Base-by-base conservation (phyloP, 2,888 invertebrate genomes). In the Mesochorus sp. region DNA sequence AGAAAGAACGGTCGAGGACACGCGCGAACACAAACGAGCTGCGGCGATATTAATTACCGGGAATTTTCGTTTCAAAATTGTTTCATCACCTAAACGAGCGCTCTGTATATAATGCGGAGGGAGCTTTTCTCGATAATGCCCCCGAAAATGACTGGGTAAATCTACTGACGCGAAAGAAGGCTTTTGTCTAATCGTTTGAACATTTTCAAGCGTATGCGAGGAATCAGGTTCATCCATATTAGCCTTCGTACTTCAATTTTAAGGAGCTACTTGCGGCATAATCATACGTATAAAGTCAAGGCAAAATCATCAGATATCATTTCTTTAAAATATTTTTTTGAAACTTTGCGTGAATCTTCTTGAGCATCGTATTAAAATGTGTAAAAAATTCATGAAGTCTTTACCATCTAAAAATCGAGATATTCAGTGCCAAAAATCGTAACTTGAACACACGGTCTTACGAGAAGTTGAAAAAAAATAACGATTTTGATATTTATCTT, bases 41-140 rank as follows among this genome's bases (percentile, higher is more conserved):
- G 66, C 37, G 12, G 12, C 12, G 37, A 37, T 39, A 73, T 59
- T 67, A 59, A 74, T 74, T 67, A 59, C 42, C 31, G 44, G 3
- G 47, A 62, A 55, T 37, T 70, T 70, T 70, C 42, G 49, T 74
- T 59, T 12, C 14, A 42, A 74, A 74, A 66, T 42, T 66, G 59
- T 74, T 51, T 59, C 49, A 21, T 74, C 66, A 59, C 42, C 49
- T 67, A 59, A 39, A 10, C 28, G 14, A 34, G 19, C 39, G 24
- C 39, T n/a, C n/a, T n/a, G n/a, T n/a, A n/a, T 71, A 42, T 19
- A 34, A 34, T 24, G 42, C 21, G 10, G 10, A 24, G 24, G 17
- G 42, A 39, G 6, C 21, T 31, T 26, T 28, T 26, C 37, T 49
- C 31, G 28, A 28, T 26, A 42, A 51, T 19, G 19, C 8, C 37